Evolutionary conservation across 2,888 invertebrate genomes (phyloP).

Genomic region (Anthrax anthrax): DNA sequence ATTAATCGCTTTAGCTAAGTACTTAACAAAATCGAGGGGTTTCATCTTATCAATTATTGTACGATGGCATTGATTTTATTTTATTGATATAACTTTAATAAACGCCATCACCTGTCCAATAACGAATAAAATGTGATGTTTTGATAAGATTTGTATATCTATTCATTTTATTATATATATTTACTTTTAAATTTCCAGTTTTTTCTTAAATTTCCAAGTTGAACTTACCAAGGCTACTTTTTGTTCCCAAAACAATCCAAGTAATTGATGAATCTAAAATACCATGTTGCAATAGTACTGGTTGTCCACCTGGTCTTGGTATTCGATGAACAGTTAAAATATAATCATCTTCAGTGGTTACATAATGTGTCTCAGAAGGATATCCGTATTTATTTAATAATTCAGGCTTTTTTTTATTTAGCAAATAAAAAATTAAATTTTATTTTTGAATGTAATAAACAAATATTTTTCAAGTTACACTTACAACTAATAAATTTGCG

Average conservation of each 20-base stretch:
- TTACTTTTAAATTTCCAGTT: no score
- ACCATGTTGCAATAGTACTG: conserved; percentile 53
- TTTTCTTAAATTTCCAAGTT: no score
- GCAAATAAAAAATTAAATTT: neutral
- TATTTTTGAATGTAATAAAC: no score
- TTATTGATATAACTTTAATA: no score
- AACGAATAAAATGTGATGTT: no score
- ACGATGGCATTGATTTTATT: no score
- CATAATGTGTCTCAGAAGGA: conserved; percentile 45
- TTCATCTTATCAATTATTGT: no score
- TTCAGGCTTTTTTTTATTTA: conserved; percentile 32
- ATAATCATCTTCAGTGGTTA: conserved; percentile 62
- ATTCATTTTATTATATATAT: no score
- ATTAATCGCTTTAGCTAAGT: no score
- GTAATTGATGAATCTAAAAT: conserved; percentile 55
- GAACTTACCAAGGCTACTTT: conserved; percentile 45
- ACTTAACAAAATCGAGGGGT: no score
- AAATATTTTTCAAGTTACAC: neutral
- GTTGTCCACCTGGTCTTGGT: conserved; percentile 37
- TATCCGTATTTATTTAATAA: conserved; percentile 50
- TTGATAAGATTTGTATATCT: no score
- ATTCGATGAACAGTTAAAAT: conserved; percentile 64
- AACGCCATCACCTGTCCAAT: no score
- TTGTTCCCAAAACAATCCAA: conserved; percentile 58
- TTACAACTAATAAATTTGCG: neutral